phyloP scores from a whole-genome alignment of 2,113 vertebrate genomes.

The Peromyscus polionotus region DNA sequence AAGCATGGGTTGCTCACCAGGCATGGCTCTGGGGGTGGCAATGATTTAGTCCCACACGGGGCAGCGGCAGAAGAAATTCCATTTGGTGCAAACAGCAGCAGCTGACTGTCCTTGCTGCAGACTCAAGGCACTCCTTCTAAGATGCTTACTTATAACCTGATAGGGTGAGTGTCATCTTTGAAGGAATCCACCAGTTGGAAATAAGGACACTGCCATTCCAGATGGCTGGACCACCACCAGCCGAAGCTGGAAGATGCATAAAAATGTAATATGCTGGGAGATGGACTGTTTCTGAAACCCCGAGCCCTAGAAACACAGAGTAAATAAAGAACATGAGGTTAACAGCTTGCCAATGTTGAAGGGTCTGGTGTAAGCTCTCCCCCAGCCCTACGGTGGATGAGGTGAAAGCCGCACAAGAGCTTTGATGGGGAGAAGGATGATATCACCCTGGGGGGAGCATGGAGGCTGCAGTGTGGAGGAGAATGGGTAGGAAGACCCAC shows the following conservation, averaged over 20 bases:
- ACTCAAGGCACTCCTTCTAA: not conserved
- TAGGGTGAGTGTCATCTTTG: not conserved
- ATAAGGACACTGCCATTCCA: not conserved
- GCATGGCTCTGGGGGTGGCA: no score
- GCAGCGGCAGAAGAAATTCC: not conserved
- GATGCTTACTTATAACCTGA: not conserved
- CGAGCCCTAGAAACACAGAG: not conserved
- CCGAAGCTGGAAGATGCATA: not conserved
- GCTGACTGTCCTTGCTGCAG: not conserved
- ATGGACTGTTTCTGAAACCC: not conserved
- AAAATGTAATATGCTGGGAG: not conserved
- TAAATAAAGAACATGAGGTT: not conserved
- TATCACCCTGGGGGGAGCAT: not conserved
- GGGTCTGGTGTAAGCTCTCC: no score
- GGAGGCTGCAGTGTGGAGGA: not conserved
- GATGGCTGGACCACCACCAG: no score
- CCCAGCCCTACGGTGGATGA: not conserved
- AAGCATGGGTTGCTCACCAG: accelerated
- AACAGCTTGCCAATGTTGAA: not conserved
- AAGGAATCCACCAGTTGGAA: not conserved
- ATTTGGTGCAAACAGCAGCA: not conserved
- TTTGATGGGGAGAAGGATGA: not conserved
- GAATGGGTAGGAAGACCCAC: not conserved
- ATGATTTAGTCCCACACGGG: not conserved
- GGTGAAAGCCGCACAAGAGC: not conserved